Evolutionary conservation across 1,140 invertebrate genomes (phyloP).

Genomic region (Phymorhynchus buccinoides): DNA sequence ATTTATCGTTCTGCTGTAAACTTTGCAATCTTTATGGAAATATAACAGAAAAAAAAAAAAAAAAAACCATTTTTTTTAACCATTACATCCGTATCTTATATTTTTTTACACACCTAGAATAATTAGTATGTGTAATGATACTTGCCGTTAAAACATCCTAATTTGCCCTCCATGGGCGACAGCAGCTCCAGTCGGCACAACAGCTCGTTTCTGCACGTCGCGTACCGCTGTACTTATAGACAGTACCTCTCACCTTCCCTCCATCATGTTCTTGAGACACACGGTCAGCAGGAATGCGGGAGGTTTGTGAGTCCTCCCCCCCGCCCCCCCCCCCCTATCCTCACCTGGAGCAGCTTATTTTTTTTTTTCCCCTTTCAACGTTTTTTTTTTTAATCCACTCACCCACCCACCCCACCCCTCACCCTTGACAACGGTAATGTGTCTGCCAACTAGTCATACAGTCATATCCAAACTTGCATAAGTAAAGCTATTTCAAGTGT

Average conservation of each 20-base stretch:
- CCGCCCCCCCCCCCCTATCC: too few species aligned
- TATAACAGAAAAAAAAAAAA: not conserved
- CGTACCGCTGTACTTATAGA: constrained; percentile 73
- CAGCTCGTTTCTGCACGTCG: too few species aligned
- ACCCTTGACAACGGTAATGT: not conserved
- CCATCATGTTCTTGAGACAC: constrained; percentile 52
- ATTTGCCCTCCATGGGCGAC: not conserved
- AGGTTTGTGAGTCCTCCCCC: constrained; percentile 72
- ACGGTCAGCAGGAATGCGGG: constrained; percentile 68
- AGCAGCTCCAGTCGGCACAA: constrained; percentile 67
- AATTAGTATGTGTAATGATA: not conserved
- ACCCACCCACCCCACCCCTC: too few species aligned
- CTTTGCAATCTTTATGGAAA: not conserved
- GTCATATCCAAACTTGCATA: not conserved
- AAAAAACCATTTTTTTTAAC: too few species aligned
- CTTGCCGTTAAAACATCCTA: not conserved
- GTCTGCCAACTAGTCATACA: too few species aligned
- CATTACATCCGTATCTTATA: too few species aligned
- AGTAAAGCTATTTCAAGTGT: not conserved
- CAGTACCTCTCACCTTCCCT: constrained; percentile 69
- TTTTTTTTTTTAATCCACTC: not conserved
- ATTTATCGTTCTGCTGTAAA: not conserved
- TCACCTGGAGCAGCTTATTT: constrained; percentile 67
- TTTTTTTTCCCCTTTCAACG: constrained; percentile 38
- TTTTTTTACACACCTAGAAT: too few species aligned